These are phyloP conservation scores for Notarius quadriscutis DNA, from an alignment of 2,113 vertebrate species.

Conservation along the genomic window DNA sequence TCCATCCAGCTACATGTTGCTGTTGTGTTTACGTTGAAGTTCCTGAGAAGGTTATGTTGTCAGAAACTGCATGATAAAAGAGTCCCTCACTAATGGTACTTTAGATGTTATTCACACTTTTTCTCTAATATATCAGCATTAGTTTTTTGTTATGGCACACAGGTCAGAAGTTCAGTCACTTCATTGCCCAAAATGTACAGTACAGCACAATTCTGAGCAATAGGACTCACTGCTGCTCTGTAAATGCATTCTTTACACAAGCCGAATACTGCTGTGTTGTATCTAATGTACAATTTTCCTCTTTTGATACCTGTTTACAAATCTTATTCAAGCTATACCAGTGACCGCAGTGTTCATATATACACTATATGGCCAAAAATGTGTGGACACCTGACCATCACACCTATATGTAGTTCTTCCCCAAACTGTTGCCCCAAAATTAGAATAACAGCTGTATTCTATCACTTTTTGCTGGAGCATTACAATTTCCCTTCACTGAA, in stretches of 20 bases:
- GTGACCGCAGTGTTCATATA: neutral
- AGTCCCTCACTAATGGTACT: neutral
- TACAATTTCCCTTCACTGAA: neutral
- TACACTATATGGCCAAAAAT: neutral
- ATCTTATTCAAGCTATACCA: neutral
- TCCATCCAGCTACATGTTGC: neutral
- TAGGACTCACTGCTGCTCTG: neutral
- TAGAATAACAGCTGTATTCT: neutral
- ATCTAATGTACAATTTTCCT: neutral
- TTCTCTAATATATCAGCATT: neutral
- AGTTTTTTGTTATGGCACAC: neutral
- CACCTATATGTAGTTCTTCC: neutral
- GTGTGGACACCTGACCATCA: neutral
- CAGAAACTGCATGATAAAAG: neutral
- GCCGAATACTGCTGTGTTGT: neutral
- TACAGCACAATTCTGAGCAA: neutral
- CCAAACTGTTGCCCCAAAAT: neutral
- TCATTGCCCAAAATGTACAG: neutral
- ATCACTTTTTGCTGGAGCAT: neutral
- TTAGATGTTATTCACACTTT: neutral
- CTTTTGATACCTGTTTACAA: neutral
- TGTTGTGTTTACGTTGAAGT: neutral
- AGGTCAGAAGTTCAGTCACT: neutral
- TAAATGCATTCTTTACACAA: neutral
- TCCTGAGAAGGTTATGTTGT: neutral